Evolutionary conservation across 2,113 vertebrate species (phyloP).

Genomic region (Papio anubis): DNA sequence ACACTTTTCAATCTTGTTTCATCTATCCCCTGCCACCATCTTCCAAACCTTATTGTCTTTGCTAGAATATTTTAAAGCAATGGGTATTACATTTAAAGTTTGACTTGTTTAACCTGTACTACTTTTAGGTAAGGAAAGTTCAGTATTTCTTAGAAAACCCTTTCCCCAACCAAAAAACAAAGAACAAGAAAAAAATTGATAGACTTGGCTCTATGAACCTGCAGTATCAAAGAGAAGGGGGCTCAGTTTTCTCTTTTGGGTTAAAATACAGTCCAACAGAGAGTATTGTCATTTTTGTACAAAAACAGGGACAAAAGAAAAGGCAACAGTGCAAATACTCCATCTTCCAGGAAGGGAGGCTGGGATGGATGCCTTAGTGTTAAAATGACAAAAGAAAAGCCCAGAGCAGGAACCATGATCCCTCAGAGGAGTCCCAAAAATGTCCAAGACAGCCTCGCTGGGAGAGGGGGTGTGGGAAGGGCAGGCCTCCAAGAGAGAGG

Average conservation of each 20-base stretch:
- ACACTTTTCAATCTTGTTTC: not conserved
- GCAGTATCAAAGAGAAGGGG: not conserved
- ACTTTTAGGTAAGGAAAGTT: not conserved
- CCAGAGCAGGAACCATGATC: not conserved
- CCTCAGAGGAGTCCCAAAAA: not conserved
- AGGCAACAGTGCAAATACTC: not conserved
- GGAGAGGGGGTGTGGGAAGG: not conserved
- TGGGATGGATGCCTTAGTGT: not conserved
- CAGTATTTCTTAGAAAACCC: not conserved
- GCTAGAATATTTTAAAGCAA: not conserved
- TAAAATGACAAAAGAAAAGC: not conserved
- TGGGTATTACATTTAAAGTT: not conserved
- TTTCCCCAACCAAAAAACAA: not conserved
- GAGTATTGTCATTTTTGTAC: not conserved
- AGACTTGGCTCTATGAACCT: not conserved
- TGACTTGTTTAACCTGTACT: not conserved
- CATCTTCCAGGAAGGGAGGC: not conserved
- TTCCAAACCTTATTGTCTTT: not conserved
- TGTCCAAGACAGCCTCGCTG: not conserved
- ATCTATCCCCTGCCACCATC: not conserved
- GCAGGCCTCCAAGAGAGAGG: not conserved
- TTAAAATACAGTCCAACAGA: not conserved
- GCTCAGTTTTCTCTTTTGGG: not conserved
- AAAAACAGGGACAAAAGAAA: constrained; percentile 1
- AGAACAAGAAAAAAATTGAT: not conserved